Base-by-base conservation (phyloP, 2,888 invertebrate species). In the Galerucella calmariensis region DNA sequence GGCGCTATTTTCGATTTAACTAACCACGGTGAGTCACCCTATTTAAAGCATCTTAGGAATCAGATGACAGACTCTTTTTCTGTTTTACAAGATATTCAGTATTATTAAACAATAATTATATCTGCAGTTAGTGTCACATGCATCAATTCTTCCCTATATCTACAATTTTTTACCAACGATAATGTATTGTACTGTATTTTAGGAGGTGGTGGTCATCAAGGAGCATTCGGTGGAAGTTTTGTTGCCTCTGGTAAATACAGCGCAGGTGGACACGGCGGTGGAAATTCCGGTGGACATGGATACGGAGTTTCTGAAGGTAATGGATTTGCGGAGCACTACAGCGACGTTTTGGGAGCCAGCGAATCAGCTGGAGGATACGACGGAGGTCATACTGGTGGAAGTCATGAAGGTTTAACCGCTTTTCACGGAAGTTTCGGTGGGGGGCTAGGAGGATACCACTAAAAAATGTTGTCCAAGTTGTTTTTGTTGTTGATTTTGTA, bases 201-300 rank as follows among this genome's bases (percentile, higher is more conserved):
- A 78, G 81, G 80, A 27, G 79, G 74, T 51, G 71, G 75, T 24
- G 76, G 76, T 8, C 82, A 83, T 59, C 73, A 80, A 46, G 82
- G 82, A 51, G 67, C 78, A 11, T 83, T 81, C 69, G 82, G 82
- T 53, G 82, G 82, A 20, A 83, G 82, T 67, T 83, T 83, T 75
- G 82, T 83, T 46, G 82, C 82, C 9, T 83, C 82, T 9, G 77
- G 81, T 70, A 83, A 83, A 75, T 81, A 83, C 75, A 81, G 81
- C 61, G 79, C 80, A 24, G 80, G 78, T 12, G 81, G 80, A 6
- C 79, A 79, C 56, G 81, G 78, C 11, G 81, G 77, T 8, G 76
- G 78, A 70, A 78, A 75, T 24, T 46, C 62, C 3, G 78, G 79
- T 56, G 78, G 78, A 12, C 77, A 79, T 24, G 73, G 73, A n/a